Base-by-base conservation (phyloP, 2,113 vertebrate genomes). In the Pygoscelis adeliae region DNA sequence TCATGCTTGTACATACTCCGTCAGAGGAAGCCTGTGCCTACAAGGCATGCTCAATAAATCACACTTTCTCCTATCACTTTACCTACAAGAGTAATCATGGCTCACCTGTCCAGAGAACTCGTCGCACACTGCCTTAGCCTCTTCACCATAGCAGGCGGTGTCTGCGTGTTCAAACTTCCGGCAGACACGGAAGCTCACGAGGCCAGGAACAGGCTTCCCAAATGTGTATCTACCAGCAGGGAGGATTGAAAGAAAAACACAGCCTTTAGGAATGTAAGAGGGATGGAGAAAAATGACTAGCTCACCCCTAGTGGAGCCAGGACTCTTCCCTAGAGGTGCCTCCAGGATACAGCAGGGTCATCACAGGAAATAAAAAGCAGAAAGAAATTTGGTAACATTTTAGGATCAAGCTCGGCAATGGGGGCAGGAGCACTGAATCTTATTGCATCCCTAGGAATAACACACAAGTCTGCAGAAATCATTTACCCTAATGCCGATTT, bases 141-240 rank as follows among this genome's bases (percentile, higher is more conserved):
- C 97, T 56, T 81, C 71, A 0, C 92, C 96, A 32, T 93, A 95
- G 93, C 98, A 98, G 47, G 4, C 5, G 21, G 47, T 10, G 40
- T 21, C 14, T 56, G 13, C 0, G 0, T 3, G 47, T 30, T 93
- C 89, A 53, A 95, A 98, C 0, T 72, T 97, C 29, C 98, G 97
- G 96, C 98, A 98, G 9, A 98, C 23, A 18, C 66, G 97, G 72
- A 98, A 47, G 34, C 25, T 98, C 52, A 86, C 86, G 0, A 50
- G 58, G 73, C 98, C 98, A 6, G 95, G 96, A 85, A 98, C 98
- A 36, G 98, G 96, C 66, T 98, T 98, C 55, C 98, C 98, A 67
- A 98, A 98, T 1, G 98, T 98, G 70, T 98, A 98, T 47, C 98
- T 98, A 91, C 59, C 38, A 87, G 55, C 34, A 87, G 10, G 17